Conservation (phyloP, 2,888 invertebrate genomes). For the Drymonia ruficornis region DNA sequence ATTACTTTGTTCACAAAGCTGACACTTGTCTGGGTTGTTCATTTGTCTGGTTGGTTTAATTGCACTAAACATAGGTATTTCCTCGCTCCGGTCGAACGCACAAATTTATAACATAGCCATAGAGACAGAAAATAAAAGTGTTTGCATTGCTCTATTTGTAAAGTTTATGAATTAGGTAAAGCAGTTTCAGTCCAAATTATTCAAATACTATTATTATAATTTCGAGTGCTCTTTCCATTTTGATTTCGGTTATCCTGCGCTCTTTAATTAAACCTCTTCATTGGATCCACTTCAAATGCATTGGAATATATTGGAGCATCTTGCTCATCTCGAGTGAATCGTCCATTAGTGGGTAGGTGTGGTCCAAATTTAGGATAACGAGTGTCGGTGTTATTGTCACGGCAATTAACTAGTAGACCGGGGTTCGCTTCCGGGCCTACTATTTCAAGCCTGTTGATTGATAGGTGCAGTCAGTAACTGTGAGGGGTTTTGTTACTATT, state of each 20-base stretch:
- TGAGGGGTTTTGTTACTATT: conserved; percentile 44
- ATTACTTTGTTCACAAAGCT: not conserved
- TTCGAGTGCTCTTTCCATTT: not conserved
- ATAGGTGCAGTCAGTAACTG: conserved; percentile 46
- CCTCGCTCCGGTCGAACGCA: not conserved
- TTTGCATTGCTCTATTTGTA: not conserved
- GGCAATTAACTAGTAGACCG: conserved; percentile 60
- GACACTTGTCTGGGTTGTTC: not conserved
- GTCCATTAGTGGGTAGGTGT: conserved; percentile 54
- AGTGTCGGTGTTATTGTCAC: conserved; percentile 61
- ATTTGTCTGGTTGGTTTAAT: not conserved
- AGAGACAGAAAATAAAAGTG: not conserved
- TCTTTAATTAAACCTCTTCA: conserved; percentile 10
- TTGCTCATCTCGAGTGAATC: conserved; percentile 33
- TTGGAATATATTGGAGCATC: conserved; percentile 14
- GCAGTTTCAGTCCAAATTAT: no score
- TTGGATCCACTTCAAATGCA: conserved; percentile 19
- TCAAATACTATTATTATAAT: not conserved
- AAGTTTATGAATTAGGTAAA: no score
- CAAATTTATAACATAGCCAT: not conserved
- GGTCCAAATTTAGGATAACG: conserved; percentile 66
- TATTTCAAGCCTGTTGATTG: conserved; percentile 64
- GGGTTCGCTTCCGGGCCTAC: conserved; percentile 58
- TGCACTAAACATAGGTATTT: not conserved
- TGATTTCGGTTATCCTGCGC: not conserved